These are phyloP conservation scores for Mus minutoides DNA, from an alignment of 2,797 vertebrate genomes.

Conservation along the genomic window DNA sequence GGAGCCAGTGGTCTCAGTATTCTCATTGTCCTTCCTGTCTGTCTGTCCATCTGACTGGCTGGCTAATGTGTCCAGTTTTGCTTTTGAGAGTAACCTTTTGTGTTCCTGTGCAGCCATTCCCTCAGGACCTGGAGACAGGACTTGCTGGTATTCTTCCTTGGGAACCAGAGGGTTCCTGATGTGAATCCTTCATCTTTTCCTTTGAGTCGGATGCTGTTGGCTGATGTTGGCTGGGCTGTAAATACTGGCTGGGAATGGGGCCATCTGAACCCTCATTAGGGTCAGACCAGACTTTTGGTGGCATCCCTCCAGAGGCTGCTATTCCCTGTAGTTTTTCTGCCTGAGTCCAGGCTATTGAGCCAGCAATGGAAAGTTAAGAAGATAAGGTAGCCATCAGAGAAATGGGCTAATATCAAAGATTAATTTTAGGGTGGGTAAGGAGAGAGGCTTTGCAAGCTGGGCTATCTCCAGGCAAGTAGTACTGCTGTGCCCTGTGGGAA, in stretches of 20 bases:
- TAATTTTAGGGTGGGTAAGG: constrained; percentile 24
- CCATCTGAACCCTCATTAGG: neutral
- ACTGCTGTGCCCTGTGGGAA: neutral
- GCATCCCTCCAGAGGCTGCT: neutral
- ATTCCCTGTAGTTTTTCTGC: neutral
- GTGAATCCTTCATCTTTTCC: neutral
- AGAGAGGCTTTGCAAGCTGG: neutral
- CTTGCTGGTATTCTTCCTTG: neutral
- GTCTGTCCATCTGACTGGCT: neutral
- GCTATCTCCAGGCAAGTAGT: neutral
- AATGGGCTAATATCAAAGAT: constrained; percentile 54
- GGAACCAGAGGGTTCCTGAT: neutral
- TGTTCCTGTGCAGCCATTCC: neutral
- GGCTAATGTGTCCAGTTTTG: neutral
- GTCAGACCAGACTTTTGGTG: neutral
- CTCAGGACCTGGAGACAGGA: fast-evolving
- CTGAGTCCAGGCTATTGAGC: constrained; percentile 56
- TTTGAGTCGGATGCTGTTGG: neutral
- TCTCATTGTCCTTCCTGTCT: neutral
- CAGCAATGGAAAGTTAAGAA: constrained; percentile 38
- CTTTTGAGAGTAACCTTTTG: neutral
- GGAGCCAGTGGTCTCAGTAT: neutral
- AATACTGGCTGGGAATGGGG: neutral
- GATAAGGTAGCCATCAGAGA: constrained; percentile 10
- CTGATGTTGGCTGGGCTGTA: neutral